phyloP scores from a whole-genome alignment of 1,140 invertebrate species.

The Cepaea nemoralis region DNA sequence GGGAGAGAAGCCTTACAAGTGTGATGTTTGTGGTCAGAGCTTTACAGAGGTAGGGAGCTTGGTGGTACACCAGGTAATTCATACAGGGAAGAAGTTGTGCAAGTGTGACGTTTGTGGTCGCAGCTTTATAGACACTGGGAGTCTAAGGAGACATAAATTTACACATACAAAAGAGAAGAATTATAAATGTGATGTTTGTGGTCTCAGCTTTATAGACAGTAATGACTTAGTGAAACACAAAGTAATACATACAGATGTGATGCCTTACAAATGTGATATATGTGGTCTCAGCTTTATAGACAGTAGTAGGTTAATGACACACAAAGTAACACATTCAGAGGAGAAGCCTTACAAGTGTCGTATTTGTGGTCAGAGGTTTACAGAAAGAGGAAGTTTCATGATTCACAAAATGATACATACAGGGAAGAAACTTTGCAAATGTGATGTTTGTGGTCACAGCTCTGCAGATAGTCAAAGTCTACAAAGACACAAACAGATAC shows the following conservation, averaged over 20 bases:
- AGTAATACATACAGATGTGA: neutral
- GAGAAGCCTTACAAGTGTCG: too few relatives aligned
- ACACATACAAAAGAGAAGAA: neutral
- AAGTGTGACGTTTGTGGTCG: neutral
- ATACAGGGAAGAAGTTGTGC: neutral
- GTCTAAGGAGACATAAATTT: neutral
- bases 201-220: neutral
- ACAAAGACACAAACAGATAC: constrained; percentile 26
- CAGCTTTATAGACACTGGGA: neutral
- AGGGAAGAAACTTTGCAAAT: constrained; percentile 79
- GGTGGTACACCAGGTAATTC: neutral
- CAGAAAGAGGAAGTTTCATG: neutral
- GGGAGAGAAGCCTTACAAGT: neutral
- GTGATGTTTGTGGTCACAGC: constrained; percentile 87
- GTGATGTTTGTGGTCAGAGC: too few relatives aligned
- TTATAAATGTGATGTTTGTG: constrained; percentile 12
- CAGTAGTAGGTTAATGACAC: too few relatives aligned
- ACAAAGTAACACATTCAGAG: too few relatives aligned
- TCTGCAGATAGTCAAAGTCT: constrained; percentile 73
- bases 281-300: too few relatives aligned
- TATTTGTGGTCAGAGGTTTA: constrained; percentile 54
- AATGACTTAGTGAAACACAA: neutral
- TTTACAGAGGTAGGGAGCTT: neutral
- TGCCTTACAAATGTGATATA: neutral
- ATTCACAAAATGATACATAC: constrained; percentile 79